Evolutionary conservation across 2,797 vertebrate species (phyloP).

Genomic region (Mus caroli): DNA sequence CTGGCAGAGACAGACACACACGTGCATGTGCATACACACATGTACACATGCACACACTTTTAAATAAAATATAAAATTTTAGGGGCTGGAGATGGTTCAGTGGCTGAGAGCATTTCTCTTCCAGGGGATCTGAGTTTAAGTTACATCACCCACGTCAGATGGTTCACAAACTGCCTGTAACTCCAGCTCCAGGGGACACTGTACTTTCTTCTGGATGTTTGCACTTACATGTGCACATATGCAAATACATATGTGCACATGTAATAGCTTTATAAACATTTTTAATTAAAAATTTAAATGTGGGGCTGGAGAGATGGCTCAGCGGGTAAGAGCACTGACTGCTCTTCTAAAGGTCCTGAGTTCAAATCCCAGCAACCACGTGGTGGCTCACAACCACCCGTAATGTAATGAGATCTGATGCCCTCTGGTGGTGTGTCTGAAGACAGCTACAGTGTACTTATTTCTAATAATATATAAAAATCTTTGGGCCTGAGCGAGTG

Average conservation of each 20-base stretch:
- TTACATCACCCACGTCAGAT: neutral
- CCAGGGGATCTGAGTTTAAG: neutral
- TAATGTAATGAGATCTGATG: no score
- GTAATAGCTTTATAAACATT: neutral
- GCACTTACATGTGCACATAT: neutral
- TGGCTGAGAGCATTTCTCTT: neutral
- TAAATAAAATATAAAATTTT: neutral
- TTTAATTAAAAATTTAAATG: neutral
- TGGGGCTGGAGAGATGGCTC: no score
- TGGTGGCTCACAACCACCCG: no score
- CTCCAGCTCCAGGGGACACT: neutral
- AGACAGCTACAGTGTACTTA: no score
- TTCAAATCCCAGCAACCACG: no score
- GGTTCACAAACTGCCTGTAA: neutral
- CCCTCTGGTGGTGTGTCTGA: no score
- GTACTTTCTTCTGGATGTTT: neutral
- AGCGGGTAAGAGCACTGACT: no score
- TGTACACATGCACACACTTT: neutral
- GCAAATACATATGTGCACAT: neutral
- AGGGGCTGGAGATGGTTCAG: neutral
- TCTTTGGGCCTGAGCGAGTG: no score
- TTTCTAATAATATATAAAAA: no score
- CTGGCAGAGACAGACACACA: neutral
- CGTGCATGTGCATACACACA: neutral
- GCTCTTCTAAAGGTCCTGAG: no score